Evolutionary conservation across 2,113 vertebrate species (phyloP).

Genomic region (Atrichornis clamosus): DNA sequence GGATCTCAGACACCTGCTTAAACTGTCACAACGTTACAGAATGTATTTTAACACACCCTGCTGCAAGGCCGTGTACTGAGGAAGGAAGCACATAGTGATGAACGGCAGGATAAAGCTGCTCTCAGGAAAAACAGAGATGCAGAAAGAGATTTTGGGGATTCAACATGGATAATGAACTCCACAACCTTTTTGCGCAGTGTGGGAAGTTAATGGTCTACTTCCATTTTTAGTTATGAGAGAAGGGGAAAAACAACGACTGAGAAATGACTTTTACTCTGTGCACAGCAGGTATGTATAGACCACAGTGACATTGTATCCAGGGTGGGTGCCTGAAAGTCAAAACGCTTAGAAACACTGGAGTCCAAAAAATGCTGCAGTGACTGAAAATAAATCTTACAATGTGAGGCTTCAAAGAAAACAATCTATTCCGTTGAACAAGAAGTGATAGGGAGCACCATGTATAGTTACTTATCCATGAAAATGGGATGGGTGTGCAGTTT

Average conservation of each 20-base stretch:
- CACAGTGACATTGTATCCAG: neutral
- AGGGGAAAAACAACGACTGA: neutral
- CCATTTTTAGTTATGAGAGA: neutral
- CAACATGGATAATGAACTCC: neutral
- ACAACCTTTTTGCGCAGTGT: neutral
- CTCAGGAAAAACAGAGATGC: neutral
- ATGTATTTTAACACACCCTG: neutral
- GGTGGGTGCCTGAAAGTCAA: neutral
- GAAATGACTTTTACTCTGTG: neutral
- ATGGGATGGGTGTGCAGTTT: neutral
- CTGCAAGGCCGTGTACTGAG: neutral
- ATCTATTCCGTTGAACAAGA: neutral
- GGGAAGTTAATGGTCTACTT: neutral
- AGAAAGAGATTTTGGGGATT: neutral
- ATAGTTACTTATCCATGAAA: slow-evolving; percentile 32
- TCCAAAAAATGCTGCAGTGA: neutral
- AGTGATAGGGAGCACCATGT: neutral
- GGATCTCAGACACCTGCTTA: neutral
- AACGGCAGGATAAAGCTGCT: neutral
- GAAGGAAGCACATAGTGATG: neutral
- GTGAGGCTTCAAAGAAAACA: neutral
- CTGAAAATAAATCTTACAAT: neutral
- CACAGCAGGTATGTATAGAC: neutral
- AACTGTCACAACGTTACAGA: neutral
- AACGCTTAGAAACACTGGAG: neutral